Conservation (phyloP, 2,797 vertebrate species). For the Kryptopterus vitreolus region DNA sequence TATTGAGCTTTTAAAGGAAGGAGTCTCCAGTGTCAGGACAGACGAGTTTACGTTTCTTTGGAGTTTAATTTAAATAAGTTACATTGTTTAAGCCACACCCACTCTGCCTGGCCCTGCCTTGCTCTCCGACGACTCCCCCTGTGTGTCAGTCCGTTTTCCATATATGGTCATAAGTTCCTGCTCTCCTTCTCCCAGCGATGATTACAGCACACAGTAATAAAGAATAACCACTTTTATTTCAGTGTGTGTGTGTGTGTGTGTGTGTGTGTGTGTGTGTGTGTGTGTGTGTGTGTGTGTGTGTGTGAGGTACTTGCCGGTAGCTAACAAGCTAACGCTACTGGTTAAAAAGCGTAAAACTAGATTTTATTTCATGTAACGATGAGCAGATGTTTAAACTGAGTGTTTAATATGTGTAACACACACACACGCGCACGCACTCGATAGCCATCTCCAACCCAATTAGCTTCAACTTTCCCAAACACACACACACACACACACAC, state of each 20-base stretch:
- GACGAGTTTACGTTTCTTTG: no score
- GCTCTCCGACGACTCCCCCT: neutral
- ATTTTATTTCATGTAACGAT: constrained; percentile 56
- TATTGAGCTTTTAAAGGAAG: no score
- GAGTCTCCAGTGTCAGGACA: no score
- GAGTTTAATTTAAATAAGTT: neutral
- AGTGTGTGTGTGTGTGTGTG: neutral
- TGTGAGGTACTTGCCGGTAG: neutral
- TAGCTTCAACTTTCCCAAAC: constrained; percentile 18
- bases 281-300: neutral
- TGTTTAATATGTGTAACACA: constrained; percentile 69
- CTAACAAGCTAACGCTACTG: constrained; percentile 5
- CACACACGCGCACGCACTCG: constrained; percentile 63
- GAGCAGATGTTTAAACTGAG: constrained; percentile 72
- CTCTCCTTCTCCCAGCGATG: neutral
- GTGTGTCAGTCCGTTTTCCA: neutral
- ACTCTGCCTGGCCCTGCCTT: neutral
- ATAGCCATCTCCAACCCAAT: constrained; percentile 69
- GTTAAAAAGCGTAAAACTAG: constrained; percentile 14
- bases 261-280: neutral
- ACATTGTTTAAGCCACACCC: neutral
- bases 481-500: neutral
- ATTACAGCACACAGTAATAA: neutral
- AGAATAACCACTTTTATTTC: neutral
- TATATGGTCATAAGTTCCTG: neutral